Base-by-base conservation (phyloP, 2,113 vertebrate genomes). In the Pygoscelis adeliae region DNA sequence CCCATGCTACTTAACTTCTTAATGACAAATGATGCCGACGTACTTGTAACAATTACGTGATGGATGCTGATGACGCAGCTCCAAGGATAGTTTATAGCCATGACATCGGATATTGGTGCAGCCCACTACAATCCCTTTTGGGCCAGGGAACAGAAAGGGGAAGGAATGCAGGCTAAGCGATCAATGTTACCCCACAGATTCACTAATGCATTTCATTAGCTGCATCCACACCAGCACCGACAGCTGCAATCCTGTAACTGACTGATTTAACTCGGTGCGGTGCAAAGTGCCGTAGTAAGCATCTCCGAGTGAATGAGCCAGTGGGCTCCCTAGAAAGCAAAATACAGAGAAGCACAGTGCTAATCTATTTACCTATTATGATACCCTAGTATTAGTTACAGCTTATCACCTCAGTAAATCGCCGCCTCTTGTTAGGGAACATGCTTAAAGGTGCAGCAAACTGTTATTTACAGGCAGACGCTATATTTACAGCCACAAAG, bases 351-450 rank as follows among this genome's bases (percentile, higher is more conserved):
- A 83, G 89, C 94, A 47, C 5, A 3, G 76, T 8, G 90, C 89
- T 97, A 97, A 98, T 98, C 97, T 98, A 96, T 98, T 98, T 98
- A 98, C 96, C 98, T 70, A 99, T 99, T 99, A 99, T 98, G 99
- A 98, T 98, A 99, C 98, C 99, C 98, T 98, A 96, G 98, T 98
- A 99, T 99, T 99, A 99, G 98, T 93, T 97, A 98, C 98, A 98
- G 99, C 98, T 99, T 99, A 99, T 98, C 99, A 98, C 98, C 98
- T 97, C 97, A 98, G 98, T 98, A 99, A 99, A 99, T 99, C 99
- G 98, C 98, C 93, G 98, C 98, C 98, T 98, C 98, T 98, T 98
- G 98, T 98, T 97, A 96, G 95, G 95, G 89, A 96, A 92, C 61
- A 21, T 70, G 96, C 96, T 98, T 98, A 97, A 97, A 98, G 97